These are phyloP conservation scores for Schlechtendalia chinensis DNA, from an alignment of 1,140 invertebrate species.

Conservation along the genomic window DNA sequence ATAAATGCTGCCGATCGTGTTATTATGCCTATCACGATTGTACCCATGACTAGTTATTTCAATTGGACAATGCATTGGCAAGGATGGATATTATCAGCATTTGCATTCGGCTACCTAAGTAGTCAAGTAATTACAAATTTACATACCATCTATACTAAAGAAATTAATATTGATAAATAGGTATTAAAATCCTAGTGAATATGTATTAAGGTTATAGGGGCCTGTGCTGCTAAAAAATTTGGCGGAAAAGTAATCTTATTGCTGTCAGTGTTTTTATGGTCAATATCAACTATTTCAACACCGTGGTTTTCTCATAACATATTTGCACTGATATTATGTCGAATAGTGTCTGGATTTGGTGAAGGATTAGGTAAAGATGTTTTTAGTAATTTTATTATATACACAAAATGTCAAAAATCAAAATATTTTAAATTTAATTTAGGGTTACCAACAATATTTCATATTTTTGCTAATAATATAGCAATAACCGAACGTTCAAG, in stretches of 20 bases:
- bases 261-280: slow-evolving; percentile 73
- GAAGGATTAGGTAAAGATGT: slow-evolving; percentile 68
- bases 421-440: neutral
- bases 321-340: slow-evolving; percentile 63
- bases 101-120: slow-evolving; percentile 77
- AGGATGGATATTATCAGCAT: slow-evolving; percentile 77
- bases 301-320: slow-evolving; percentile 69
- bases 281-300: slow-evolving; percentile 71
- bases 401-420: neutral
- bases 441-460: slow-evolving; percentile 78
- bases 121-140: slow-evolving; percentile 63
- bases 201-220: slow-evolving; percentile 64
- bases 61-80: slow-evolving; percentile 73
- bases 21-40: slow-evolving; percentile 78
- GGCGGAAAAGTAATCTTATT: slow-evolving; percentile 72
- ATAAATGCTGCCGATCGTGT: slow-evolving; percentile 78
- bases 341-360: slow-evolving; percentile 71
- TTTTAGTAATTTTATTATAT: neutral
- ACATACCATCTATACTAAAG: neutral
- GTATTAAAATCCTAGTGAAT: neutral
- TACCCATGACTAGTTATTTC: slow-evolving; percentile 73
- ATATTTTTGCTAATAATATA: slow-evolving; percentile 74
- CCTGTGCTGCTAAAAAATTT: slow-evolving; percentile 69
- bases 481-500: slow-evolving; percentile 72
- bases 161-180: neutral